Conservation (phyloP, 2,888 invertebrate species). For the Bombylius discolor region DNA sequence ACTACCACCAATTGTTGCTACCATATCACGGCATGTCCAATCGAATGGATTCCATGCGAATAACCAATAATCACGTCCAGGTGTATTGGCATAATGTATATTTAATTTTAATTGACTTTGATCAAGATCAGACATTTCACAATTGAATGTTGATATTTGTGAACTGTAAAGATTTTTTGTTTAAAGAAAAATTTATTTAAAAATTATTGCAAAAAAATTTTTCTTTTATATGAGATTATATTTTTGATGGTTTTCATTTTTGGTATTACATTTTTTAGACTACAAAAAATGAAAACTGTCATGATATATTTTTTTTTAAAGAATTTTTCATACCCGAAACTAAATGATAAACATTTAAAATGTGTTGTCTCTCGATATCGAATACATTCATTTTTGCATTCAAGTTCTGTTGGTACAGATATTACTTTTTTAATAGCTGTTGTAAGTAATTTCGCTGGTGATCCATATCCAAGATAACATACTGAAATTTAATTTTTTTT, state of each 20-base stretch:
- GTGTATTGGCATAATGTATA: slow-evolving; percentile 51
- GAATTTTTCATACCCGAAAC: slow-evolving; percentile 45
- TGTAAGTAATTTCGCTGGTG: slow-evolving; percentile 56
- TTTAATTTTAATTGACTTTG: slow-evolving; percentile 60
- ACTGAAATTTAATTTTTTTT: slow-evolving; percentile 37
- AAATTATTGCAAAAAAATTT: too few species aligned
- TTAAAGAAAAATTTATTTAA: too few species aligned
- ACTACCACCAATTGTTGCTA: slow-evolving; percentile 33
- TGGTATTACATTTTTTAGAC: too few species aligned
- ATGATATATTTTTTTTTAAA: background rate
- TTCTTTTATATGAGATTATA: too few species aligned
- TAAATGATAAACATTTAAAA: slow-evolving; percentile 64
- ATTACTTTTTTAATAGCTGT: slow-evolving; percentile 52
- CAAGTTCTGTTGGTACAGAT: slow-evolving; percentile 48
- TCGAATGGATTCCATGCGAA: slow-evolving; percentile 71
- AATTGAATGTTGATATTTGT: slow-evolving; percentile 42
- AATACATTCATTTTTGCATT: slow-evolving; percentile 59
- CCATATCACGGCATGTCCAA: slow-evolving; percentile 47
- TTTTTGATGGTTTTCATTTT: too few species aligned
- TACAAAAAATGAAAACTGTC: too few species aligned
- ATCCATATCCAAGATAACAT: slow-evolving; percentile 66
- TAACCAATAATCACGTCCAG: slow-evolving; percentile 53
- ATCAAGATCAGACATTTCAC: slow-evolving; percentile 64
- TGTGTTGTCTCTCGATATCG: slow-evolving; percentile 38
- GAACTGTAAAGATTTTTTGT: slow-evolving; percentile 20